Percentiles rank a stretch among this genome's conserved stretches.
Conservation (phyloP, 2,888 invertebrate species). For the Matsumyia berberina region DNA sequence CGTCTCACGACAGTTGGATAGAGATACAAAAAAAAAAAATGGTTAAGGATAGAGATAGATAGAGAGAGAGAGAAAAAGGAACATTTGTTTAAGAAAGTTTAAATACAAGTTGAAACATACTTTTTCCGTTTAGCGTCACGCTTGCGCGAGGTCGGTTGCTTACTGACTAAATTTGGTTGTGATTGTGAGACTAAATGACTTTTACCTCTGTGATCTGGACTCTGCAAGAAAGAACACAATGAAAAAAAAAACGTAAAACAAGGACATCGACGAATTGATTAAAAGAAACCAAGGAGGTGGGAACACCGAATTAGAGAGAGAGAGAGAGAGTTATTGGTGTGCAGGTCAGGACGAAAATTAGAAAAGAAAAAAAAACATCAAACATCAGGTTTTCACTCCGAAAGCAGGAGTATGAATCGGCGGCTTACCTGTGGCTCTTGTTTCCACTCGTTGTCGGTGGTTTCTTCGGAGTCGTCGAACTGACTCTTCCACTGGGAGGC, state of each 20-base stretch:
- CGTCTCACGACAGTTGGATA: neutral
- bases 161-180: constrained; percentile 82
- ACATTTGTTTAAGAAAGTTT: constrained; percentile 34
- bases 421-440: constrained; percentile 87
- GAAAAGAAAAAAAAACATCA: constrained; percentile 4
- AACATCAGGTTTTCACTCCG: constrained; percentile 31
- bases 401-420: neutral
- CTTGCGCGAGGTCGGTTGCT: constrained; percentile 76
- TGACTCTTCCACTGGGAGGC: constrained; percentile 98
- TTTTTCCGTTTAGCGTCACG: constrained; percentile 78
- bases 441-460: constrained; percentile 97
- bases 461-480: constrained; percentile 97
- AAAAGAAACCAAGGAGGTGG: constrained; percentile 17
- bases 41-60: constrained; percentile 8
- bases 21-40: constrained; percentile 29
- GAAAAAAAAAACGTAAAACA: constrained; percentile 47
- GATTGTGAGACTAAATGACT: constrained; percentile 81
- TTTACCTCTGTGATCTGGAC: constrained; percentile 84
- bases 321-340: constrained; percentile 34
- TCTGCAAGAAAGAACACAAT: constrained; percentile 79
- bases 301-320: neutral
- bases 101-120: constrained; percentile 65
- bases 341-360: constrained; percentile 11
- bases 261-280: constrained; percentile 2
- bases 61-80: constrained; percentile 5